phyloP scores from a whole-genome alignment of 2,113 vertebrate genomes.

The Chinchilla lanigera region DNA sequence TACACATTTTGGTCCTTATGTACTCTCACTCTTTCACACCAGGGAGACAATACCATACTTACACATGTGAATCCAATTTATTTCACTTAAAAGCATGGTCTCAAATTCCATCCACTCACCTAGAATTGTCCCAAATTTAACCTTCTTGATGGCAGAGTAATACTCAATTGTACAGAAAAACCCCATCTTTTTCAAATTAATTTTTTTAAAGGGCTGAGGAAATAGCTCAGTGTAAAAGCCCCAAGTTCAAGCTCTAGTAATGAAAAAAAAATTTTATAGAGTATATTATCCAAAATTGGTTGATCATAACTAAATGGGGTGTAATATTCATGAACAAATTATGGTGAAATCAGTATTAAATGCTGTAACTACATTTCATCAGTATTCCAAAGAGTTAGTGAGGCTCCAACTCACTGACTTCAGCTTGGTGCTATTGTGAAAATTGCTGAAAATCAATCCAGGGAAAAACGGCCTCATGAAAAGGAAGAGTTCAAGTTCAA shows the following conservation, averaged over 20 bases:
- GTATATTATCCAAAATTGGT: background rate
- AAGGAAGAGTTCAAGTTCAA: background rate
- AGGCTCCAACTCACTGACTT: accelerated
- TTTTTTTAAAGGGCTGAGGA: background rate
- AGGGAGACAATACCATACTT: background rate
- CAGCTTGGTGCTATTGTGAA: background rate
- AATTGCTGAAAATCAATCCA: background rate
- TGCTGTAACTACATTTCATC: background rate
- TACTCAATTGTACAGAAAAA: background rate
- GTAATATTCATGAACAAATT: background rate
- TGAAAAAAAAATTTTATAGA: background rate
- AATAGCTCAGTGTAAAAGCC: background rate
- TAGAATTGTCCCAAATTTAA: background rate
- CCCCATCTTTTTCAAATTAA: background rate
- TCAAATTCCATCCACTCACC: background rate
- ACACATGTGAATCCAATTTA: background rate
- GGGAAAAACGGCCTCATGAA: background rate
- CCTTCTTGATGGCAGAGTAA: background rate
- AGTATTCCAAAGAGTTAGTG: background rate
- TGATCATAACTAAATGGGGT: background rate
- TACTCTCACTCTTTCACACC: background rate
- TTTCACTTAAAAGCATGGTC: background rate
- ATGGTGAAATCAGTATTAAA: slow-evolving; percentile 2
- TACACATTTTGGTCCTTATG: background rate
- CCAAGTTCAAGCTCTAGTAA: background rate